Evolutionary conservation across 1,140 invertebrate genomes (phyloP).

Genomic region (Drosophila melanica): DNA sequence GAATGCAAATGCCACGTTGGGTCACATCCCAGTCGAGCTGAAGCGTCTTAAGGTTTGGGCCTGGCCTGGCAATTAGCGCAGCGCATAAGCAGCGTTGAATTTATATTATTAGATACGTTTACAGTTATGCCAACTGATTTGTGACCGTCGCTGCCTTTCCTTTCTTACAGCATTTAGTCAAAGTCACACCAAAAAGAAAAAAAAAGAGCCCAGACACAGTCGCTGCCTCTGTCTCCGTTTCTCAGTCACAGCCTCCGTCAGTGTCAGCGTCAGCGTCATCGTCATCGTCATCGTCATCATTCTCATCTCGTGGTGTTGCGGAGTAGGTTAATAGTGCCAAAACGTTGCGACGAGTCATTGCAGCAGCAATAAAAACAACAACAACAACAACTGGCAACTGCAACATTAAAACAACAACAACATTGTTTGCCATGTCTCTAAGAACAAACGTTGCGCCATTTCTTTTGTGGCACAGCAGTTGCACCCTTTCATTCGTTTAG

Average conservation of each 20-base stretch:
- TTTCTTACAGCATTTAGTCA: slow-evolving; percentile 66
- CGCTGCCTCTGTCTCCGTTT: slow-evolving; percentile 7
- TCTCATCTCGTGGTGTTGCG: slow-evolving; percentile 71
- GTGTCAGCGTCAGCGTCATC: slow-evolving; percentile 34
- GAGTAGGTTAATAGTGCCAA: slow-evolving; percentile 81
- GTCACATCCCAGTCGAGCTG: slow-evolving; percentile 1
- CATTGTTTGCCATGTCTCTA: slow-evolving; percentile 68
- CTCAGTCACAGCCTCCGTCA: not conserved
- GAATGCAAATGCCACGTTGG: slow-evolving; percentile 39
- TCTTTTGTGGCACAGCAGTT: slow-evolving; percentile 63
- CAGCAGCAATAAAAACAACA: slow-evolving; percentile 40
- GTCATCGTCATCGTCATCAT: slow-evolving; percentile 60
- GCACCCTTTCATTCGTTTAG: slow-evolving; percentile 71
- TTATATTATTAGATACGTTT: slow-evolving; percentile 74
- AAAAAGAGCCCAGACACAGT: slow-evolving; percentile 11
- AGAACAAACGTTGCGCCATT: slow-evolving; percentile 73
- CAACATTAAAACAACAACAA: slow-evolving; percentile 27
- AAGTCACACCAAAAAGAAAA: slow-evolving; percentile 49
- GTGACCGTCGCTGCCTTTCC: slow-evolving; percentile 62
- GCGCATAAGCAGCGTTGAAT: slow-evolving; percentile 58
- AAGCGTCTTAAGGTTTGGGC: not conserved
- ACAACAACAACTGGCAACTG: slow-evolving; percentile 23
- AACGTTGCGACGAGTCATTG: slow-evolving; percentile 67
- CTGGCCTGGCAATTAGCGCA: slow-evolving; percentile 62
- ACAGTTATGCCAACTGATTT: slow-evolving; percentile 74